Evolutionary conservation across 2,113 vertebrate species (phyloP), one percentile per base, ranked within the genome.

Genomic region (Myiagra hebetior): DNA sequence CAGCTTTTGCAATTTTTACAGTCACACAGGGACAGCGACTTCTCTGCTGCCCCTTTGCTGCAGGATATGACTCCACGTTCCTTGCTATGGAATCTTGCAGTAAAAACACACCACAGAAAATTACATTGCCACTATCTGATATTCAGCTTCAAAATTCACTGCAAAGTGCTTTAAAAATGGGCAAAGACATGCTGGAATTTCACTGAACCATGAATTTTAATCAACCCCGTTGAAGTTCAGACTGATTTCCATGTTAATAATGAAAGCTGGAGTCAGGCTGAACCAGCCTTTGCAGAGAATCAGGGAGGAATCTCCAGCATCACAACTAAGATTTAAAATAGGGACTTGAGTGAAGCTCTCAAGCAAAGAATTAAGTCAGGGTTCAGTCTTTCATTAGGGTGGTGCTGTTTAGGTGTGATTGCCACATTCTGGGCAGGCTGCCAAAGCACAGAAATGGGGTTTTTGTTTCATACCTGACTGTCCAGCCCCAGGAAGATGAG

Each of bases 401-500:
- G 75, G 28, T 75, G 37, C 24, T 69, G 13, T 39, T 87, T 23
- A 41, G 57, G 39, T 55, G 37, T 22, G 24, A 41, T 27, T 22
- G 5, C 39, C 52, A 42, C 5, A 3, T 23, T 33, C 10, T 53
- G 42, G 37, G 20, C n/a, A 52, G 47, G 26, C 20, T 46, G 23
- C 11, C 12, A 69, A 53, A 60, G 28, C 31, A 13, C 2, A 37
- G 47, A 9, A 59, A 4, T 4, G 31, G 37, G 1, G 0, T 73
- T 70, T 76, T 70, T 76, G 28, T 53, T 81, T 39, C 96, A 76
- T 97, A 99, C 99, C 99, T 99, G 99, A 89, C 99, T 99, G 97
- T 99, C 99, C 96, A 99, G 97, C 30, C 99, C 99, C 60, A 99
- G 98, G 97, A 99, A 99, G 97, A 99, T 99, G 74, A 99, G 99